Percentiles rank a stretch among this genome's conserved stretches.
phyloP scores from a whole-genome alignment of 2,113 vertebrate genomes.

The Orientallactaga bullata region DNA sequence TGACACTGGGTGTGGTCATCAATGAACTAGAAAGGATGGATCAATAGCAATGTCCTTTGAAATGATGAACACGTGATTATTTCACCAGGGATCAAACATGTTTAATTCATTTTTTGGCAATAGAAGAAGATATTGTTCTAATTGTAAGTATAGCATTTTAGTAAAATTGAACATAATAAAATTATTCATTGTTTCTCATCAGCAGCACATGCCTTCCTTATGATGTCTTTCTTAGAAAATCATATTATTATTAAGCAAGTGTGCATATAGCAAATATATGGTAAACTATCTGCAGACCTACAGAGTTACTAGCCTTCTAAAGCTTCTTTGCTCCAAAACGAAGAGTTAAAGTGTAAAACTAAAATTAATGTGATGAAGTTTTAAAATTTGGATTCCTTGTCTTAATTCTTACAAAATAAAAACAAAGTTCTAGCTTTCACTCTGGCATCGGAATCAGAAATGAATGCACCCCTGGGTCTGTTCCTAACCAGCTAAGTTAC shows the following conservation, averaged over 20 bases:
- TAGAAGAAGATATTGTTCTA: background rate
- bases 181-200: background rate
- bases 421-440: background rate
- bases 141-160: background rate
- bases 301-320: background rate
- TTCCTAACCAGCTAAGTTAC: background rate
- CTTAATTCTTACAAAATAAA: background rate
- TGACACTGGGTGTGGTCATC: slow-evolving; percentile 51
- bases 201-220: background rate
- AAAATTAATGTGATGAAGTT: background rate
- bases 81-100: slow-evolving; percentile 9
- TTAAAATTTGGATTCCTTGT: background rate
- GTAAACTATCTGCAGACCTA: no score
- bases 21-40: slow-evolving; percentile 43
- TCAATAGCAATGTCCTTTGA: slow-evolving; percentile 57
- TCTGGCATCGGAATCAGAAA: background rate
- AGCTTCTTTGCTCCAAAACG: background rate
- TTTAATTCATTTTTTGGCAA: slow-evolving; percentile 33
- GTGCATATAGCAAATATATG: background rate
- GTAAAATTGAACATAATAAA: slow-evolving; percentile 30
- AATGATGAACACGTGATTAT: slow-evolving; percentile 51
- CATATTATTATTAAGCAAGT: slow-evolving; percentile 11
- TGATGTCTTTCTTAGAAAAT: slow-evolving; percentile 10
- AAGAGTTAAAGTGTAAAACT: background rate
- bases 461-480: background rate